phyloP scores from a whole-genome alignment of 2,888 invertebrate species.

The Coelinius sp. region DNA sequence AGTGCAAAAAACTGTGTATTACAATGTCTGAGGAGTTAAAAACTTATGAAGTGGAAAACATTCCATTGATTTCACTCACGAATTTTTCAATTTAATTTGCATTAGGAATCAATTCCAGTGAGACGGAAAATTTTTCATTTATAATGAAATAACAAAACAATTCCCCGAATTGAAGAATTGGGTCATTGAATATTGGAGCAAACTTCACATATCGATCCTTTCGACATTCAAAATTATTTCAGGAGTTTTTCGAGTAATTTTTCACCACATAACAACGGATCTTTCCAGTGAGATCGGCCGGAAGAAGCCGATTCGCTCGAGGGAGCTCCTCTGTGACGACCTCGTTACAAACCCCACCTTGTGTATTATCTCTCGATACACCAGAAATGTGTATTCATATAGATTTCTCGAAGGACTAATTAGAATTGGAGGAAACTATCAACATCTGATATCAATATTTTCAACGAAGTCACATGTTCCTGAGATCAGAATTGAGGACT shows the following conservation, averaged over 20 bases:
- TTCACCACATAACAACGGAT: background rate
- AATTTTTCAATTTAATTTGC: too few species aligned
- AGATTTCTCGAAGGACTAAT: background rate
- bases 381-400: background rate
- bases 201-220: too few species aligned
- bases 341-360: constrained; percentile 10
- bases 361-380: background rate
- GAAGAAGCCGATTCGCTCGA: constrained; percentile 17
- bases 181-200: too few species aligned
- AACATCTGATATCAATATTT: background rate
- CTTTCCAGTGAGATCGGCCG: constrained; percentile 9
- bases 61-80: too few species aligned
- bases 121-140: too few species aligned
- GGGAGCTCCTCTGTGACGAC: constrained; percentile 13
- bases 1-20: too few species aligned
- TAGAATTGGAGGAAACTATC: background rate
- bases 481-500: background rate
- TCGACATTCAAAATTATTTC: background rate
- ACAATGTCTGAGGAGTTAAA: too few species aligned
- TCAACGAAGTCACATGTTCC: background rate
- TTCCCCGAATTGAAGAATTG: too few species aligned
- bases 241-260: background rate
- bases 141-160: too few species aligned
- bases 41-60: too few species aligned
- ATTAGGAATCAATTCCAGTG: too few species aligned